Conservation (phyloP, 2,797 vertebrate genomes). For the Etheostoma nigrum region DNA sequence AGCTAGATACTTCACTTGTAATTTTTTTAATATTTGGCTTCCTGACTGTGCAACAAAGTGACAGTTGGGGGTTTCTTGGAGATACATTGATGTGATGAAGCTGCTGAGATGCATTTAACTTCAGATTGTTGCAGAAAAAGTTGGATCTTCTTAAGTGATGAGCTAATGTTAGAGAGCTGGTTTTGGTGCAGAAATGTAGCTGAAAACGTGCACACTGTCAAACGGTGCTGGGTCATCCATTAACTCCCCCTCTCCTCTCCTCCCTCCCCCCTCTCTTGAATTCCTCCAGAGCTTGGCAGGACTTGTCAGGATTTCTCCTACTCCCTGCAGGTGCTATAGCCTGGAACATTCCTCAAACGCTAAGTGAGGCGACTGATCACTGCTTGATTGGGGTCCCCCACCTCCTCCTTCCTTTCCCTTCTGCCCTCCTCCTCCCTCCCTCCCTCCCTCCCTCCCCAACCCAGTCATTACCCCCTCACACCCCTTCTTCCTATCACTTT, state of each 20-base stretch:
- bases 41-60: neutral
- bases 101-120: neutral
- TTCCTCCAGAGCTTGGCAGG: slow-evolving; percentile 79
- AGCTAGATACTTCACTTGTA: neutral
- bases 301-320: slow-evolving; percentile 72
- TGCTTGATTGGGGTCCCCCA: slow-evolving; percentile 72
- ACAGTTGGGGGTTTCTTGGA: neutral
- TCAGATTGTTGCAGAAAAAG: neutral
- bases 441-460: slow-evolving; percentile 1
- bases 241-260: neutral
- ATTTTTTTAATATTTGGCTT: neutral
- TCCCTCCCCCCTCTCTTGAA: slow-evolving; percentile 38
- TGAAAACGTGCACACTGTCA: slow-evolving; percentile 1
- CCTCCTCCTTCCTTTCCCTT: slow-evolving; percentile 24
- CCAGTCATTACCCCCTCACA: slow-evolving; percentile 34
- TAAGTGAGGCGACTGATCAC: slow-evolving; percentile 70
- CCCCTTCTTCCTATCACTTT: slow-evolving; percentile 37
- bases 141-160: neutral
- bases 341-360: slow-evolving; percentile 77
- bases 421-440: slow-evolving; percentile 12
- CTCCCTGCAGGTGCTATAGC: slow-evolving; percentile 82
- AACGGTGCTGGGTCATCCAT: neutral
- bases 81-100: neutral
- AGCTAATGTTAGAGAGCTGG: neutral
- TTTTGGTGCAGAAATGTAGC: slow-evolving; percentile 5